These are phyloP conservation scores for Macrosteles quadrilineatus DNA, from an alignment of 1,140 invertebrate genomes.

Conservation along the genomic window DNA sequence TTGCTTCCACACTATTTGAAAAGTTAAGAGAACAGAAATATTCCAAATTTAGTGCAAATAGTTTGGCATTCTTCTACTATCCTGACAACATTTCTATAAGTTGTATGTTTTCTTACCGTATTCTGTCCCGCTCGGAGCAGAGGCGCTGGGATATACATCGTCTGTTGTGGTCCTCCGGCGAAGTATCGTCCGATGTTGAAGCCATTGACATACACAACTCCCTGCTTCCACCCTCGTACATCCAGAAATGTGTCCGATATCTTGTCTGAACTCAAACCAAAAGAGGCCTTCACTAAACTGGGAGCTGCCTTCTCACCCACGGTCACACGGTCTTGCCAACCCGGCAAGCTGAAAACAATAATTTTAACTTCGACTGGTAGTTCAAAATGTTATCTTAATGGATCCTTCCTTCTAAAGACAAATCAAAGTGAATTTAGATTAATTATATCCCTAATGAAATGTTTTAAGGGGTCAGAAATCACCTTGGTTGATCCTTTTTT, in stretches of 20 bases:
- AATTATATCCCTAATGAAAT: no score
- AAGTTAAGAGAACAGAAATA: no score
- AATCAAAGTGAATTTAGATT: no score
- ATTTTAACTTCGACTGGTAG: no score
- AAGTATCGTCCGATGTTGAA: slow-evolving; percentile 60
- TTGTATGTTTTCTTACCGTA: slow-evolving; percentile 20
- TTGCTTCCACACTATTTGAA: no score
- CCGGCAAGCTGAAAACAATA: slow-evolving; percentile 15
- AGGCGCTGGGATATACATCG: slow-evolving; percentile 55
- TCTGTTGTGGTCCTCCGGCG: slow-evolving; percentile 54
- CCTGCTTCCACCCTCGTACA: slow-evolving; percentile 49
- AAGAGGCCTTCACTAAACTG: slow-evolving; percentile 38
- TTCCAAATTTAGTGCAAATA: no score
- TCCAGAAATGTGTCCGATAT: slow-evolving; percentile 49
- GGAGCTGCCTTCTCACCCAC: slow-evolving; percentile 35
- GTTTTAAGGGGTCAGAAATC: no score
- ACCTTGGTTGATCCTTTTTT: no score
- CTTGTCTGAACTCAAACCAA: slow-evolving; percentile 33
- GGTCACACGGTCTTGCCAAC: slow-evolving; percentile 2
- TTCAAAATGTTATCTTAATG: no score
- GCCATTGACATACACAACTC: slow-evolving; percentile 60
- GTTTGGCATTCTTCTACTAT: no score
- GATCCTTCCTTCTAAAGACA: no score
- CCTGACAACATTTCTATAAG: no score
- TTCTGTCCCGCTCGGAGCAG: slow-evolving; percentile 30